A percentile compares a stretch with the other conserved stretches of the same genome.
Conservation (phyloP, 92 coral and sea anemone genomes). For the Heteractis magnifica region DNA sequence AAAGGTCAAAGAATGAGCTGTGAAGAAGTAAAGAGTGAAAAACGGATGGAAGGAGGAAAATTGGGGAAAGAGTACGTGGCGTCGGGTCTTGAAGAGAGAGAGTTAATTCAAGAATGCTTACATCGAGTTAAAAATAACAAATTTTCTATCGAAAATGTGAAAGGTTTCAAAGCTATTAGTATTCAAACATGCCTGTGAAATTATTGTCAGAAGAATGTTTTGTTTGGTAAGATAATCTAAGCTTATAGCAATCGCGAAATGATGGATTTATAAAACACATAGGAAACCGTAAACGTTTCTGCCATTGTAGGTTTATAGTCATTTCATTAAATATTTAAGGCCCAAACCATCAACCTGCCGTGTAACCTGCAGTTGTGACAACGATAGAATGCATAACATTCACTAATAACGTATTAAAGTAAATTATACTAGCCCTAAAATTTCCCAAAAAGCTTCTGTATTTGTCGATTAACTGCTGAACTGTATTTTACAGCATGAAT, state of each 20-base stretch:
- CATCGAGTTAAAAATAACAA: not conserved
- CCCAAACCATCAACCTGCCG: conserved; percentile 23
- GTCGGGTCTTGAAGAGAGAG: not conserved
- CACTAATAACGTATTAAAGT: not conserved
- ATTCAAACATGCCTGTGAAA: not conserved
- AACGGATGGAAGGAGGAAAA: not conserved
- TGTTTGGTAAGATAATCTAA: not conserved
- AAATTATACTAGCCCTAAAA: not conserved
- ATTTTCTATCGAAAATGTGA: not conserved
- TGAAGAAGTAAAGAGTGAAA: not conserved
- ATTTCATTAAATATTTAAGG: conserved; percentile 15
- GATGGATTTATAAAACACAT: not conserved
- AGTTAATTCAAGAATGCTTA: not conserved
- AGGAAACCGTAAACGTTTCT: not conserved
- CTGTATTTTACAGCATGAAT: not conserved
- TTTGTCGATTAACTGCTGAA: not conserved
- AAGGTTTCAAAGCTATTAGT: not conserved
- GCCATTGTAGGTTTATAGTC: conserved; percentile 4
- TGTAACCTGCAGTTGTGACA: conserved; percentile 10
- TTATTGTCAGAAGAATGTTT: not conserved
- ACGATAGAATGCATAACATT: not conserved
- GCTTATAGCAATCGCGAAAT: not conserved
- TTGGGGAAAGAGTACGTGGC: not conserved
- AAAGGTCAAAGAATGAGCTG: not conserved
- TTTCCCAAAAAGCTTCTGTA: not conserved